phyloP scores from a whole-genome alignment of 2,113 vertebrate species.

The Bucco capensis region DNA sequence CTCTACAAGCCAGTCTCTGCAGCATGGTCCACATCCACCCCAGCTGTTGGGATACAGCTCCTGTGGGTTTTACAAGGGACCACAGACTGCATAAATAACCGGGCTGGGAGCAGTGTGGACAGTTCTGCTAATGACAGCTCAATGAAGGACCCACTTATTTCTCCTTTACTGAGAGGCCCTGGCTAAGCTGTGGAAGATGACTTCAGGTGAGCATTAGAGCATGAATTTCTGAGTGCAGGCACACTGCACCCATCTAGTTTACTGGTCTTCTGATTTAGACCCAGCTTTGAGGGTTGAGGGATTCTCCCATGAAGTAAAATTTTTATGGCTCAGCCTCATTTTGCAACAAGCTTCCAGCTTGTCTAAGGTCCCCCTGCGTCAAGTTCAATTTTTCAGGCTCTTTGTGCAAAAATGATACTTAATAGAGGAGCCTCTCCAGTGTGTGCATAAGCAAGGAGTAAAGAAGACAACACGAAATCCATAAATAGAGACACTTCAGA shows the following conservation, averaged over 20 bases:
- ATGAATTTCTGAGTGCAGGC: not conserved
- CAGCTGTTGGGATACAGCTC: not conserved
- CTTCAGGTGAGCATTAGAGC: not conserved
- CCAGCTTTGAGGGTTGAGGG: not conserved
- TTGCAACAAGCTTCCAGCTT: not conserved
- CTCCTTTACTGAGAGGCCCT: not conserved
- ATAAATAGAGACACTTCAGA: conserved; percentile 54
- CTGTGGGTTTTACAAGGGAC: not conserved
- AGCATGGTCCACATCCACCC: fast-evolving
- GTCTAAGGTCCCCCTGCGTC: not conserved
- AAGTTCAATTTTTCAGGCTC: conserved; percentile 32
- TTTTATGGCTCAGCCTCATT: not conserved
- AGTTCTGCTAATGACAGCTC: not conserved
- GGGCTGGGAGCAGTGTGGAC: not conserved
- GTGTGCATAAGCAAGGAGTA: not conserved
- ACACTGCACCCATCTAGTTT: not conserved
- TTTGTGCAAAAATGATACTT: conserved; percentile 17
- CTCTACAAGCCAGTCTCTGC: not conserved
- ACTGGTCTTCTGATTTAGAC: not conserved
- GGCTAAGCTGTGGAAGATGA: not conserved
- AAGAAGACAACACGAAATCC: conserved; percentile 23
- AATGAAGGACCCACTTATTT: not conserved
- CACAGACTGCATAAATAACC: not conserved
- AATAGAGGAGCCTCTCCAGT: conserved; percentile 10
- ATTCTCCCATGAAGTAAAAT: not conserved